These are phyloP conservation scores for Taeniopygia guttata DNA, from an alignment of 2,797 vertebrate genomes.

Conservation along the genomic window DNA sequence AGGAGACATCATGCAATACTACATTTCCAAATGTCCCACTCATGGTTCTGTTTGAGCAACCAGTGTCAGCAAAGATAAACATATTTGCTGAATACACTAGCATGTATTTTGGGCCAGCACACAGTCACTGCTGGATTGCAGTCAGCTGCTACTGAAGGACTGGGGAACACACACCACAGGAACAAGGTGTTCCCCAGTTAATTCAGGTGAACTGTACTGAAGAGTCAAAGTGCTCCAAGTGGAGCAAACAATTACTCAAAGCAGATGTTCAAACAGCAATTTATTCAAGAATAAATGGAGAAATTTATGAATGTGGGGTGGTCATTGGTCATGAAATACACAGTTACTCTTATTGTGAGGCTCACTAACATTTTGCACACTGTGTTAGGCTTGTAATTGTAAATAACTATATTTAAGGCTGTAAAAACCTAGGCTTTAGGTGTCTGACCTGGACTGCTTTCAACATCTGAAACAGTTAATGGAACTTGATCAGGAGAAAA, in stretches of 20 bases:
- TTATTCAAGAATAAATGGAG: background rate
- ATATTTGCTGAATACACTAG: background rate
- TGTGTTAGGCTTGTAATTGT: background rate
- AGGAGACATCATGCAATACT: background rate
- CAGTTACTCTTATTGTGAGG: background rate
- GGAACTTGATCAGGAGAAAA: background rate
- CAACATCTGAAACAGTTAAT: background rate
- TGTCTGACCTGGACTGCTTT: background rate
- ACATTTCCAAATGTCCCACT: background rate
- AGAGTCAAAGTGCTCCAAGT: fast-evolving
- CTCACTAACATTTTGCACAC: background rate
- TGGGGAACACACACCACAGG: background rate
- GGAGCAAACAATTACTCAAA: background rate
- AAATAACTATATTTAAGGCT: background rate
- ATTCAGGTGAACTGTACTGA: background rate
- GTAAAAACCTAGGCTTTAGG: background rate
- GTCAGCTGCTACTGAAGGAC: background rate
- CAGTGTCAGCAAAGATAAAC: background rate
- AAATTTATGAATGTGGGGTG: background rate
- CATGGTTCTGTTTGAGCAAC: background rate
- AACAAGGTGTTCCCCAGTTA: background rate
- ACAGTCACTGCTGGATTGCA: background rate
- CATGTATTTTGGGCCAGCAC: background rate
- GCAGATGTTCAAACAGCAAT: background rate
- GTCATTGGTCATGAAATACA: background rate